A percentile compares a stretch with the other conserved stretches of the same genome.
These are phyloP conservation scores for Pseudotriccus pelzelni DNA, from an alignment of 2,797 vertebrate species.

Conservation along the genomic window DNA sequence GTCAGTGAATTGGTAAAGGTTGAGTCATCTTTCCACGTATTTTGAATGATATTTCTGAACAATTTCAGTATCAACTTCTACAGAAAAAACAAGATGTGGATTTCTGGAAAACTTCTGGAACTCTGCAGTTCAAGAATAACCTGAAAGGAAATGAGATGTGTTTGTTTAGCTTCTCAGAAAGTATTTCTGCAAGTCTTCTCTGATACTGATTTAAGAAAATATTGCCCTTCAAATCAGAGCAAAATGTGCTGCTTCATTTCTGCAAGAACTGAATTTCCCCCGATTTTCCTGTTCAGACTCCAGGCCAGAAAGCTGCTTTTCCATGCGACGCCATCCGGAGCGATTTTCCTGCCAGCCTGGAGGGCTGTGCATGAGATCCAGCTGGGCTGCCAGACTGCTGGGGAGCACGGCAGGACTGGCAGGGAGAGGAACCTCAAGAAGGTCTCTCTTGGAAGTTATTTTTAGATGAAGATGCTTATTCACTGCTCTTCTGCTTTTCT, in stretches of 20 bases:
- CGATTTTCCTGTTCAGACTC: not conserved
- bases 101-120: not conserved
- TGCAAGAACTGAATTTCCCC: not conserved
- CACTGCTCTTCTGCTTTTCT: not conserved
- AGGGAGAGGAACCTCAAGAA: not conserved
- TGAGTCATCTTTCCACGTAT: not conserved
- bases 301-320: not conserved
- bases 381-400: not conserved
- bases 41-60: not conserved
- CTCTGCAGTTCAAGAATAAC: not conserved
- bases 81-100: not conserved
- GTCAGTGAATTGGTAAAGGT: not conserved
- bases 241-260: not conserved
- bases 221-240: not conserved
- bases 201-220: not conserved
- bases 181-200: not conserved
- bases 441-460: not conserved
- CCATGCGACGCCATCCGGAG: accelerated
- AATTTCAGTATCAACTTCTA: not conserved
- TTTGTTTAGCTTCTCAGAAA: not conserved
- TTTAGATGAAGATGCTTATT: not conserved
- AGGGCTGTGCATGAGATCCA: not conserved
- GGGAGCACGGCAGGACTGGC: not conserved
- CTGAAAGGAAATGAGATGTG: not conserved
- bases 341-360: accelerated